Evolutionary conservation across 2,888 invertebrate genomes (phyloP), one percentile per base, ranked within the genome.

Genomic region (Drosophila testacea): DNA sequence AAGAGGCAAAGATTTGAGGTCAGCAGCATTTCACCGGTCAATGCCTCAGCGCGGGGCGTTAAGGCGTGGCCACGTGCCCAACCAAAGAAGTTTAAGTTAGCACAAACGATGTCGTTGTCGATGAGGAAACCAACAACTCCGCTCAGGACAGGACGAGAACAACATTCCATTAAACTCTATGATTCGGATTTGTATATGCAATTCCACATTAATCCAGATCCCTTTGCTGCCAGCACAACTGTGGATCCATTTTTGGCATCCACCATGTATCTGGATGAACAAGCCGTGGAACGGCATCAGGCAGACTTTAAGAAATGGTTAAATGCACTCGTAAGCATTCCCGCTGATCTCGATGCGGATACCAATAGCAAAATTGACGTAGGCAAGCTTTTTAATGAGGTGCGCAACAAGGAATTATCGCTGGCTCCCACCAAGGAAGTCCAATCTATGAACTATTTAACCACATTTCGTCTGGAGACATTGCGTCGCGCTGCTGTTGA

Each of bases 301-400:
- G 92, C 90, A 0, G 95, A 95, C 84, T 96, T 96, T 68, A 96
- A 95, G 87, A 95, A 96, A 79, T 97, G 96, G 96, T 92, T 97
- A 0, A 97, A 97, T 91, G 95, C 95, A 7, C 93, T 97, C 55
- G 93, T 97, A 6, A 95, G 96, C 4, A 96, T 96, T 1, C 96
- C 96, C 0, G 94, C 94, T 0, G 96, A 96, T 76, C 93, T 96
- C 0, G 95, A 95, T 74, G 94, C 95, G 42, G 92, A 94, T n/a
- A 94, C 94, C 78, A 92, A 92, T 63, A 93, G 93, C 65, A 94
- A 94, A 89, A 93, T 96, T 10, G 96, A 96, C 85, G 94, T 96
- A 1, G 96, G 95, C 0, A 95, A 95, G 90, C 93, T 96, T 0
- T 97, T 96, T 94, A 94, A 96, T 75, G 95, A 96, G 75, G 96